Base-by-base conservation (phyloP, 2,113 vertebrate genomes). In the Pampusana beccarii region DNA sequence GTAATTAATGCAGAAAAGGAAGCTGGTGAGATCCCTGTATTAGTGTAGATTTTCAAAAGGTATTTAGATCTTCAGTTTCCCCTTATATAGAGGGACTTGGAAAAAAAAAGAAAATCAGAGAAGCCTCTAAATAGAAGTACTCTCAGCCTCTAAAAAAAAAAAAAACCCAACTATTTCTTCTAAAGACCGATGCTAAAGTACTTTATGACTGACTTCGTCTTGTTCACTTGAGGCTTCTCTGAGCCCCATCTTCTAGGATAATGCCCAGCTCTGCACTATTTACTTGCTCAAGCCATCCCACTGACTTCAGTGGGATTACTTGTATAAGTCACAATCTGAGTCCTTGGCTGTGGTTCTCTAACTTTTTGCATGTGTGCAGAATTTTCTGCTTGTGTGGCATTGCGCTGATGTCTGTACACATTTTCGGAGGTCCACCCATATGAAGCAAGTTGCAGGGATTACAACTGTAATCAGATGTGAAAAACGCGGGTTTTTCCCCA, bases 381-480 rank as follows among this genome's bases (percentile, higher is more conserved):
- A 94, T 93, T 96, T 96, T 97, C 93, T 96, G 95, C 96, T 96
- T 96, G 92, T 95, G 93, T 97, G 96, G 96, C 93, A 96, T 62
- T 95, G 91, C 10, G 48, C 90, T 96, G 40, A 94, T 96, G 83
- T 78, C 80, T 96, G 72, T 82, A 78, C 80, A 64, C 86, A 96
- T 67, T 92, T 78, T 56, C 86, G 72, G 93, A 95, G 94, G 88
- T 96, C 93, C 95, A 96, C 95, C 96, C 93, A 95, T 86, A 93
- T 96, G 92, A 96, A 96, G 92, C 90, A 95, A 96, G 95, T 96
- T 95, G 92, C 96, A 91, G 61, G 93, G 86, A 97, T 98, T 98
- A 95, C 95, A 96, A 18, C 97, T 95, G 90, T 73, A 95, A 96
- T 93, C 95, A 97, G 96, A 86, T 93, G 93, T 96, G 95, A 97